Conservation (phyloP, 1,140 invertebrate genomes). For the Drosophila funebris region DNA sequence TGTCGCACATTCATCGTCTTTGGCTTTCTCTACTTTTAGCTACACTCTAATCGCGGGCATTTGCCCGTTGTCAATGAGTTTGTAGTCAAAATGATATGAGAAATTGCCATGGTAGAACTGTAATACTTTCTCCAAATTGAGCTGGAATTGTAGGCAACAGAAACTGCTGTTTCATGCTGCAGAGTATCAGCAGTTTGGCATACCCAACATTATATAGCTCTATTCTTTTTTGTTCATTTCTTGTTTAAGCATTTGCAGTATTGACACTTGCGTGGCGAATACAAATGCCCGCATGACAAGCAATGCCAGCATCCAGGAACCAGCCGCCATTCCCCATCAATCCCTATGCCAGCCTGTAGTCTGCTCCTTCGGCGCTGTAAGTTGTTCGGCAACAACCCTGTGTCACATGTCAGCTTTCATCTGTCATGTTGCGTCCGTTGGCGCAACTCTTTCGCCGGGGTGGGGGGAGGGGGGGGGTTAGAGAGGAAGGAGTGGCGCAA, state of each 20-base stretch:
- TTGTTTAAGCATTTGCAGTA: conserved; percentile 20
- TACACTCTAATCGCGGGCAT: no score
- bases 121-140: no score
- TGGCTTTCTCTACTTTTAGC: conserved; percentile 1
- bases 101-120: no score
- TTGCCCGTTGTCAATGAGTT: no score
- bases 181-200: neutral
- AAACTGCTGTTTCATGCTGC: conserved; percentile 16
- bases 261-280: conserved; percentile 25
- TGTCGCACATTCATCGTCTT: conserved; percentile 53
- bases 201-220: neutral
- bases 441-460: neutral
- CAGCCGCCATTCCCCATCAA: neutral
- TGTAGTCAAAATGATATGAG: no score
- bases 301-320: neutral
- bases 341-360: neutral
- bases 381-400: conserved; percentile 23
- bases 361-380: conserved; percentile 2
- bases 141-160: no score
- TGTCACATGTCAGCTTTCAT: conserved; percentile 36
- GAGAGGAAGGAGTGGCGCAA: neutral
- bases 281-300: conserved; percentile 19
- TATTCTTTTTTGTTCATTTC: conserved; percentile 4
- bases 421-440: conserved; percentile 12
- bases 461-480: neutral